These are phyloP conservation scores for Drosophila bocki DNA, from an alignment of 1,140 invertebrate species.

Conservation along the genomic window DNA sequence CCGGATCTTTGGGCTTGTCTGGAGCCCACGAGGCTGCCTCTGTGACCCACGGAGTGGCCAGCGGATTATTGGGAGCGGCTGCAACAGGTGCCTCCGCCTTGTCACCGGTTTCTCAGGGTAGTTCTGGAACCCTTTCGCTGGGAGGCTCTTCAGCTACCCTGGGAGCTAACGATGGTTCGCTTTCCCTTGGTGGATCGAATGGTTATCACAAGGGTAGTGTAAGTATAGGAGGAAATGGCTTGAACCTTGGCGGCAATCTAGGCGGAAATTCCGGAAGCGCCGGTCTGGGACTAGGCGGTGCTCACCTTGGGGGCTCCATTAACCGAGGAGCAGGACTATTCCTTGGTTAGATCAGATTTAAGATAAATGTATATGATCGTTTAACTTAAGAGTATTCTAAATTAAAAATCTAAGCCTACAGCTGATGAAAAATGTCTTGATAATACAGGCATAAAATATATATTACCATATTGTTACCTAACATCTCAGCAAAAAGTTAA, in stretches of 20 bases:
- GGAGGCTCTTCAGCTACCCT: slow-evolving; percentile 4
- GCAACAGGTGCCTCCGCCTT: neutral
- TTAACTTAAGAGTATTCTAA: slow-evolving; percentile 4
- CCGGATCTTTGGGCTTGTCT: neutral
- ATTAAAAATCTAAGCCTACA: neutral
- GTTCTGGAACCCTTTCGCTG: neutral
- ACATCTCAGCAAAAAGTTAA: neutral
- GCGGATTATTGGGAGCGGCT: slow-evolving; percentile 2
- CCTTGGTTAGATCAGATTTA: slow-evolving; percentile 2
- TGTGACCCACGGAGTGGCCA: slow-evolving; percentile 2
- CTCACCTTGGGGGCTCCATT: slow-evolving; percentile 15
- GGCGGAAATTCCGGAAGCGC: slow-evolving; percentile 7
- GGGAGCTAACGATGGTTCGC: neutral
- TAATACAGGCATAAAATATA: neutral
- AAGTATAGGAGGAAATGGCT: slow-evolving; percentile 11
- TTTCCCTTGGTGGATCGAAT: slow-evolving; percentile 4
- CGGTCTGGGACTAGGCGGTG: slow-evolving; percentile 16
- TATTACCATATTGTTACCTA: slow-evolving; percentile 1
- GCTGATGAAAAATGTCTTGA: neutral
- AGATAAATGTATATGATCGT: neutral
- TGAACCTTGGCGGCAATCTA: slow-evolving; percentile 19
- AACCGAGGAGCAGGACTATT: slow-evolving; percentile 26
- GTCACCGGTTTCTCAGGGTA: neutral
- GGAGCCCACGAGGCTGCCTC: slow-evolving; percentile 17
- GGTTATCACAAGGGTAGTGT: slow-evolving; percentile 8